Conservation (phyloP, 2,888 invertebrate genomes). For the Sylvicola cinctus region DNA sequence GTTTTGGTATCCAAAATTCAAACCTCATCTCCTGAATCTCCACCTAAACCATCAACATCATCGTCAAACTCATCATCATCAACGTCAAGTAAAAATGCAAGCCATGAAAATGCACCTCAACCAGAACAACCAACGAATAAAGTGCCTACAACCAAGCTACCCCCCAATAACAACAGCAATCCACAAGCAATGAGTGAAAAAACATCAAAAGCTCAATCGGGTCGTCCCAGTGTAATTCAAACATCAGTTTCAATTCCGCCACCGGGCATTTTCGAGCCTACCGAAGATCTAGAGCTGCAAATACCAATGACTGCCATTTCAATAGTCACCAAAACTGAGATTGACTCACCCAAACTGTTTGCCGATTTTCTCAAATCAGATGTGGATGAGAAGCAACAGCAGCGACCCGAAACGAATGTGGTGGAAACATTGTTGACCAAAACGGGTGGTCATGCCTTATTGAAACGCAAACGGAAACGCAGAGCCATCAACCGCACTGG, state of each 20-base stretch:
- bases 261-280: conserved; percentile 49
- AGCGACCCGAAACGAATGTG: conserved; percentile 11
- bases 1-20: conserved; percentile 39
- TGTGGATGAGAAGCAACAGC: conserved; percentile 5
- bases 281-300: conserved; percentile 43
- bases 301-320: conserved; percentile 33
- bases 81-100: too few relatives aligned
- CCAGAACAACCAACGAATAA: too few relatives aligned
- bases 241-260: conserved; percentile 21
- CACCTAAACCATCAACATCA: too few relatives aligned
- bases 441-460: conserved; percentile 14
- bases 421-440: conserved; percentile 22
- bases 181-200: not conserved
- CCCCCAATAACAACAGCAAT: not conserved
- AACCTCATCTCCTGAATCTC: conserved; percentile 4
- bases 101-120: too few relatives aligned
- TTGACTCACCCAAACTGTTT: conserved; percentile 23
- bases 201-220: not conserved
- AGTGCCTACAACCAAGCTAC: not conserved
- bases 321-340: conserved; percentile 27
- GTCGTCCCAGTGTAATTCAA: conserved; percentile 9
- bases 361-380: conserved; percentile 7
- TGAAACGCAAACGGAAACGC: conserved; percentile 38
- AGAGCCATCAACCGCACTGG: conserved; percentile 73
- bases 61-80: too few relatives aligned